Percentiles rank a stretch among this genome's conserved stretches.
phyloP scores from a whole-genome alignment of 2,113 vertebrate genomes.

The Sturnira hondurensis region DNA sequence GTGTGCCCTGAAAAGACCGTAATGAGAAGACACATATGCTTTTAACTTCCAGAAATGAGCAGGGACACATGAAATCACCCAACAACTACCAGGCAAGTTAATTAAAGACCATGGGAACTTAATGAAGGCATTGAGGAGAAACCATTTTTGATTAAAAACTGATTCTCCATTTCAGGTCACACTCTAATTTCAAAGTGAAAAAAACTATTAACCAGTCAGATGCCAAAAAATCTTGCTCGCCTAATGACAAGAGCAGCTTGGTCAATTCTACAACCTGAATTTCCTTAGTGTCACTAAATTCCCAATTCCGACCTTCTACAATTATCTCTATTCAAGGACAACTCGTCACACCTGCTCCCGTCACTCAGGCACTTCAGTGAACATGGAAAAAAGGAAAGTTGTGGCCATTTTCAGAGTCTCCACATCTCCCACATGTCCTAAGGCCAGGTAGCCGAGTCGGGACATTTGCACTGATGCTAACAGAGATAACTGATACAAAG shows the following conservation, averaged over 20 bases:
- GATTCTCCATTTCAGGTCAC: not conserved
- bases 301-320: not conserved
- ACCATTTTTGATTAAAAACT: constrained; percentile 18
- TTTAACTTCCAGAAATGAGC: constrained; percentile 56
- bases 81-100: constrained; percentile 38
- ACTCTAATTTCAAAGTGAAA: not conserved
- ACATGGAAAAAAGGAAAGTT: not conserved
- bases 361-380: not conserved
- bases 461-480: not conserved
- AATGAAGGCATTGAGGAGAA: constrained; percentile 52
- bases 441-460: not conserved
- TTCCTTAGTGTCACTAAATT: not conserved
- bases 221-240: not conserved
- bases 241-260: not conserved
- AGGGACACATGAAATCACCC: constrained; percentile 47
- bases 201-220: not conserved
- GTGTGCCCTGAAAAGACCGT: constrained; percentile 88
- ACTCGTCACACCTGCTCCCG: not conserved
- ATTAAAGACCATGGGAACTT: constrained; percentile 43
- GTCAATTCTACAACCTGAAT: not conserved
- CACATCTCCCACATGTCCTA: not conserved
- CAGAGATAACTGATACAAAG: not conserved
- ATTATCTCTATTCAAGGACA: not conserved
- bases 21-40: constrained; percentile 64
- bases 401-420: not conserved